These are phyloP conservation scores for Acleris sparsana DNA, from an alignment of 2,888 invertebrate genomes.

Conservation along the genomic window DNA sequence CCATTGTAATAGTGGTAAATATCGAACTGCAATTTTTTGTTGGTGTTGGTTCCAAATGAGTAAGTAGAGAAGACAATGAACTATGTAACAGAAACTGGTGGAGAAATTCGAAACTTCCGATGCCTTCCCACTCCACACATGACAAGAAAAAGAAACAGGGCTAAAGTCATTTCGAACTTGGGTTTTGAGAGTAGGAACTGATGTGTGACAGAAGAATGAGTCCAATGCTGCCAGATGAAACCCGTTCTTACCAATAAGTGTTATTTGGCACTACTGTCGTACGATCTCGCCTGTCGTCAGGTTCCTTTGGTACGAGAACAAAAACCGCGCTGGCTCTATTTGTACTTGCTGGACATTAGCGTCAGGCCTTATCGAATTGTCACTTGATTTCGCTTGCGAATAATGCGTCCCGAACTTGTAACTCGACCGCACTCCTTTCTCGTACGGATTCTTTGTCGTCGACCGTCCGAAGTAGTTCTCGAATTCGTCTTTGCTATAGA, in stretches of 20 bases:
- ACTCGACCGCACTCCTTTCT: constrained; percentile 66
- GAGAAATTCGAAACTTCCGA: too few species aligned
- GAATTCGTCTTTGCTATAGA: constrained; percentile 69
- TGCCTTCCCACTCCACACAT: constrained; percentile 26
- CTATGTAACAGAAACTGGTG: constrained; percentile 40
- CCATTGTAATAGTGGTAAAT: background rate
- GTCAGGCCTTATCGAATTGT: constrained; percentile 77
- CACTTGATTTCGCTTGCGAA: constrained; percentile 72
- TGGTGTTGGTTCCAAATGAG: constrained; percentile 17
- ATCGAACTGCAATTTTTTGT: constrained; percentile 22
- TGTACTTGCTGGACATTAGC: constrained; percentile 78
- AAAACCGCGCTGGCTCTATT: constrained; percentile 74
- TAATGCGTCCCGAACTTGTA: constrained; percentile 79
- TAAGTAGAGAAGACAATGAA: constrained; percentile 34
- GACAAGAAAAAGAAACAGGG: too few species aligned
- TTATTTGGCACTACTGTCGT: constrained; percentile 66
- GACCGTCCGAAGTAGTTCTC: constrained; percentile 66
- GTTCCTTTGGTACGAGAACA: constrained; percentile 72
- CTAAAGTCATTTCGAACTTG: too few species aligned
- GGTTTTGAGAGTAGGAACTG: background rate
- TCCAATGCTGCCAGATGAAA: constrained; percentile 47
- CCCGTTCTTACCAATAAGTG: constrained; percentile 70
- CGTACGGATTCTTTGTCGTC: constrained; percentile 82
- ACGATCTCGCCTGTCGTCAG: constrained; percentile 63
- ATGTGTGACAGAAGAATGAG: constrained; percentile 52